These are phyloP conservation scores for Nicator chloris DNA, from an alignment of 2,113 vertebrate genomes.

Conservation along the genomic window DNA sequence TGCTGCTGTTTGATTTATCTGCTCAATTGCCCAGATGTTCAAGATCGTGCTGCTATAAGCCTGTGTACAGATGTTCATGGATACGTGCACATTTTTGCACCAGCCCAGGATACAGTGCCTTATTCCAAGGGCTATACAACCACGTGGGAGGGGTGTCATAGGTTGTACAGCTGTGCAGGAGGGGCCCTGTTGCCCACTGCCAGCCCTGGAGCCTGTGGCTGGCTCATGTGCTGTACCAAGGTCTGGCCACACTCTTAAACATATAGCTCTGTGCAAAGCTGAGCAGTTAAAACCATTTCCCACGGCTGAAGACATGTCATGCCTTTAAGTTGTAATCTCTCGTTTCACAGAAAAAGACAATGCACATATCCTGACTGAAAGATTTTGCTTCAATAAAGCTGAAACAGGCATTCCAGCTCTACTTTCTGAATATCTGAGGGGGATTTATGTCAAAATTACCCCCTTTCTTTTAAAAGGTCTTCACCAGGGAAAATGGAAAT, in stretches of 20 bases:
- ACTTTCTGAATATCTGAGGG: not conserved
- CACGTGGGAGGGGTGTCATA: not conserved
- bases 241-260: not conserved
- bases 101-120: not conserved
- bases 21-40: not conserved
- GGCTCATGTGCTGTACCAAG: not conserved
- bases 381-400: not conserved
- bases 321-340: not conserved
- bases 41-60: accelerated
- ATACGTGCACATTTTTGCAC: not conserved
- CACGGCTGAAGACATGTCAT: not conserved
- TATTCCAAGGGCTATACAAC: not conserved
- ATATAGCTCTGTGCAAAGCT: accelerated
- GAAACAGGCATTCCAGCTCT: not conserved
- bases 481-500: not conserved
- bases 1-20: not conserved
- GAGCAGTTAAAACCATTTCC: not conserved
- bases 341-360: not conserved
- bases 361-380: not conserved
- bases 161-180: not conserved
- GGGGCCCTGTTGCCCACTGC: not conserved
- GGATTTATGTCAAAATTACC: not conserved
- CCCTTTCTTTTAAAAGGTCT: not conserved
- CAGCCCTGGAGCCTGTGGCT: not conserved
- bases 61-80: not conserved